Evolutionary conservation across 2,113 vertebrate species (phyloP), one percentile per base, ranked within the genome.

Genomic region (Pollachius pollachius): DNA sequence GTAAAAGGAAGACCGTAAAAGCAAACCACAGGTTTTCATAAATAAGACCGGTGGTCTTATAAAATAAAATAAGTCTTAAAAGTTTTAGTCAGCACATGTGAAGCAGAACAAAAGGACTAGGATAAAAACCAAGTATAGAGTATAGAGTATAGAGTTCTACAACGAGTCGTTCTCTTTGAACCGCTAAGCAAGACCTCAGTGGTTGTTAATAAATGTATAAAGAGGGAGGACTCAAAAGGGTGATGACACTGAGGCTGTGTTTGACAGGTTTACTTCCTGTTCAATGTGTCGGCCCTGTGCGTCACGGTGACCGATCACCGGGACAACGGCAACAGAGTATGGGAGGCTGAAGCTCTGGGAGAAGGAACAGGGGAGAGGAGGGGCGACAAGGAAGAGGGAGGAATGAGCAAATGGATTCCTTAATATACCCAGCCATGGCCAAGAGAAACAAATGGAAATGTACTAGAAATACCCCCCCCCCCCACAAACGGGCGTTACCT

Each of bases 401-500:
- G 72, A 66, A 79, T 70, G 34, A 67, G 63, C 30, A 57, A 68
- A 85, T 82, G 80, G 80, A 85, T 76, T 75, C 78, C 69, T 69
- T 76, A 78, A 76, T 71, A 75, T 18, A 61, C 34, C 59, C 18
- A 62, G 66, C 65, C 61, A 62, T 57, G 37, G 30, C 41, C 56
- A 68, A 41, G 57, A 17, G 18, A 11, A 70, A 63, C 68, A 70
- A 62, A 67, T 71, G 78, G 71, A 79, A 78, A 81, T 69, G 69
- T 80, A 76, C 76, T 76, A 34, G 52, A 64, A 82, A 80, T 76
- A 76, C 5, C 25, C 37, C 41, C 66, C 52, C 7, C 41, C 7
- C 41, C 7, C 41, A 48, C 41, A 48, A 6, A 48, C 41, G 12
- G 5, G 9, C 59, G 70, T 58, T 63, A 34, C 52, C 23, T 30